Evolutionary conservation across 2,888 invertebrate species (phyloP).

Genomic region (Drosophila imparisetae): DNA sequence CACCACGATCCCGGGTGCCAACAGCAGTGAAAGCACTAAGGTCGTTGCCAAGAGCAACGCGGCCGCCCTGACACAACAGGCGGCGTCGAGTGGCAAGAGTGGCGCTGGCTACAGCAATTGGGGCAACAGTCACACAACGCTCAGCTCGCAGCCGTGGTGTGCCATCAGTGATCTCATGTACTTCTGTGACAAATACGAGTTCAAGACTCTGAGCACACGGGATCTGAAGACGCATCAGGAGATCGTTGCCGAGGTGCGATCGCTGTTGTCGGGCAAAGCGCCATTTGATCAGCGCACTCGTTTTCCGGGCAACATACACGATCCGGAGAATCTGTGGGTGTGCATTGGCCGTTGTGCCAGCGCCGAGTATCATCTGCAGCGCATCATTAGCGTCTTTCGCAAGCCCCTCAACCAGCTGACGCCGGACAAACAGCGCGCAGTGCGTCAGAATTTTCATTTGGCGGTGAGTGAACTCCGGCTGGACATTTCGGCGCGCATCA

Average conservation of each 20-base stretch:
- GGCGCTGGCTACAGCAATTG: constrained; percentile 75
- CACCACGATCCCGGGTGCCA: background rate
- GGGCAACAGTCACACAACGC: constrained; percentile 70
- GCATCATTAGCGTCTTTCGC: constrained; percentile 77
- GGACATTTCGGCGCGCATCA: constrained; percentile 81
- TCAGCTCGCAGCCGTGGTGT: constrained; percentile 76
- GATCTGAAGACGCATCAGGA: constrained; percentile 74
- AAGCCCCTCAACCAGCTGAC: constrained; percentile 75
- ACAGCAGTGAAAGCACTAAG: constrained; percentile 4
- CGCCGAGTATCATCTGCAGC: constrained; percentile 80
- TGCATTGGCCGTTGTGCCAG: constrained; percentile 81
- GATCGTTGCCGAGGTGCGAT: constrained; percentile 75
- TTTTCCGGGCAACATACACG: constrained; percentile 78
- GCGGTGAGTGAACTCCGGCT: constrained; percentile 79
- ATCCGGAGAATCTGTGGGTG: constrained; percentile 79
- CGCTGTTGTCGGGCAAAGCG: constrained; percentile 67
- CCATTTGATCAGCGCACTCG: constrained; percentile 79
- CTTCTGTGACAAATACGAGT: constrained; percentile 82
- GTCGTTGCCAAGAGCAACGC: constrained; percentile 24
- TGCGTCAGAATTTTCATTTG: constrained; percentile 81
- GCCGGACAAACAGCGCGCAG: constrained; percentile 79
- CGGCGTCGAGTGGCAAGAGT: constrained; percentile 29
- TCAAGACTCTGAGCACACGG: constrained; percentile 70
- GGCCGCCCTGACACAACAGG: constrained; percentile 15
- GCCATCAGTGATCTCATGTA: constrained; percentile 80